These are phyloP conservation scores for Bubo blakistoni DNA, from an alignment of 2,113 vertebrate species.

Conservation along the genomic window DNA sequence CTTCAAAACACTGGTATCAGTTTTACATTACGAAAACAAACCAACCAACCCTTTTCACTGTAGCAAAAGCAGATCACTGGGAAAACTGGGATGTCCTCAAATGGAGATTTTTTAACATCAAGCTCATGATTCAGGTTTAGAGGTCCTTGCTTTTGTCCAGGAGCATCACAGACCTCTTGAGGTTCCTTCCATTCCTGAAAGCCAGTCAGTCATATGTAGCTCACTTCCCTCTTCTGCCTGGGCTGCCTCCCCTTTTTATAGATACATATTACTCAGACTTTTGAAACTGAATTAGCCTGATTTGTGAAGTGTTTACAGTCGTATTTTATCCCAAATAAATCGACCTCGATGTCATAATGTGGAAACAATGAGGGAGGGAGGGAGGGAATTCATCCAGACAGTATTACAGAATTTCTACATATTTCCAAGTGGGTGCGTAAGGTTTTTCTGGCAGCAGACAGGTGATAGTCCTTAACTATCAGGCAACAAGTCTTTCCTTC, in stretches of 20 bases:
- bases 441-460: not conserved
- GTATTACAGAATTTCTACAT: not conserved
- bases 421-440: not conserved
- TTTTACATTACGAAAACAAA: not conserved
- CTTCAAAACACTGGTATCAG: not conserved
- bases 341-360: not conserved
- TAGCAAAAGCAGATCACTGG: not conserved
- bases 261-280: not conserved
- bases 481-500: not conserved
- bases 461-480: not conserved
- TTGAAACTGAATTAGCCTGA: not conserved
- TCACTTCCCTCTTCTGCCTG: not conserved
- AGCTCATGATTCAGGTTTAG: not conserved
- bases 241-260: not conserved
- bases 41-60: rapidly evolving
- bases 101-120: not conserved
- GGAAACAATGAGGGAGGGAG: not conserved
- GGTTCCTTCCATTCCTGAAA: not conserved
- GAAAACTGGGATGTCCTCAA: not conserved
- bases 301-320: not conserved
- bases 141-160: not conserved
- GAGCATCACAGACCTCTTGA: not conserved
- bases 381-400: not conserved
- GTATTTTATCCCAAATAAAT: not conserved
- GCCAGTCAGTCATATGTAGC: not conserved